Percentiles rank a stretch among this genome's conserved stretches.
Evolutionary conservation across 2,113 vertebrate genomes (phyloP).

Genomic region (Ivindomyrus marchei): DNA sequence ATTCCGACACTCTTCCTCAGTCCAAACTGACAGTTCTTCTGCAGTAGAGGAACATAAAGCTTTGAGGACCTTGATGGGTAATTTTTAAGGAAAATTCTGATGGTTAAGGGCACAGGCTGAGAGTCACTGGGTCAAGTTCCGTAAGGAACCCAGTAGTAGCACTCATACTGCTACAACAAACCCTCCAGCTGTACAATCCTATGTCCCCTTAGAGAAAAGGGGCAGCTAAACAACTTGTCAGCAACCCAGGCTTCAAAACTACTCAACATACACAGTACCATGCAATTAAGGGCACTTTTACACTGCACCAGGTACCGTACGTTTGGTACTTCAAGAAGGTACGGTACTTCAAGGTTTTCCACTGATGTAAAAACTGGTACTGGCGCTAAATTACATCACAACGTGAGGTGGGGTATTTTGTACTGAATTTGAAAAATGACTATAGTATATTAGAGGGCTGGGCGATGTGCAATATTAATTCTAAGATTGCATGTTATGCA

Average conservation of each 20-base stretch:
- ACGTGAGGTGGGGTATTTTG: background rate
- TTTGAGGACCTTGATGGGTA: background rate
- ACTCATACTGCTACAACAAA: background rate
- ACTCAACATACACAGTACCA: background rate
- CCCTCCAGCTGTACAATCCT: background rate
- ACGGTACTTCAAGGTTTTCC: background rate
- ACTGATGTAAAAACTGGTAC: background rate
- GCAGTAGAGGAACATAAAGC: slow-evolving; percentile 25
- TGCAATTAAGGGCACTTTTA: background rate
- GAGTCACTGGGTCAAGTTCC: background rate
- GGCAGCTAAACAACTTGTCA: background rate
- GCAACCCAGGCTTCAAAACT: background rate
- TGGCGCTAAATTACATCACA: background rate
- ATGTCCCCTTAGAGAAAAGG: background rate
- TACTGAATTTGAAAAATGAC: background rate
- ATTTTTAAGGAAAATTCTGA: background rate
- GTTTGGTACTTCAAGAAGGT: background rate
- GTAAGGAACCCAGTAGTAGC: background rate
- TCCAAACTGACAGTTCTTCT: slow-evolving; percentile 95
- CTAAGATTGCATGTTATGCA: background rate
- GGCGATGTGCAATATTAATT: background rate
- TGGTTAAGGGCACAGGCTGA: background rate
- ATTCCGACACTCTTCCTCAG: slow-evolving; percentile 90
- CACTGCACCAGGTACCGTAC: background rate
- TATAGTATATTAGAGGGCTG: background rate